Evolutionary conservation across 2,888 invertebrate species (phyloP).

Genomic region (Melangyna quadrimaculata): DNA sequence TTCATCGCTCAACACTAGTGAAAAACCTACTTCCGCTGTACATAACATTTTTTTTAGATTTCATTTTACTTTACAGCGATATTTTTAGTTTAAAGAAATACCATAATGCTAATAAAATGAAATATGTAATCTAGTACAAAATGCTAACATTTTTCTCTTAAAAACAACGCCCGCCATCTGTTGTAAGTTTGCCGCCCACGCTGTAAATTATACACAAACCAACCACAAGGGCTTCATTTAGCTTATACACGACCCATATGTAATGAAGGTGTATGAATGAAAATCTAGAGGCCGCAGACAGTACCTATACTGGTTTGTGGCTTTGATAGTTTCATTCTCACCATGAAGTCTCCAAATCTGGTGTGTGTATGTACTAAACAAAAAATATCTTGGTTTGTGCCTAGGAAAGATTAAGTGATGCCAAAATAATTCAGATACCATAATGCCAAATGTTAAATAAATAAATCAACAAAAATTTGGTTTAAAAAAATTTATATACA

Average conservation of each 20-base stretch:
- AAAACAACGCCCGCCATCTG: not conserved
- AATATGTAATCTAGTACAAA: not conserved
- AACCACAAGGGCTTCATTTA: not conserved
- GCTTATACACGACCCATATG: not conserved
- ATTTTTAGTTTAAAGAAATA: not conserved
- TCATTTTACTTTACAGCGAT: not conserved
- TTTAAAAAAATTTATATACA: too few relatives aligned
- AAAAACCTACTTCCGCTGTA: not conserved
- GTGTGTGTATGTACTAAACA: too few relatives aligned
- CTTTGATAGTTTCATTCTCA: too few relatives aligned
- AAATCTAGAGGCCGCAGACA: too few relatives aligned
- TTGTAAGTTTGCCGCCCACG: not conserved
- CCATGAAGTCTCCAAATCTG: too few relatives aligned
- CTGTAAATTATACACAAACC: not conserved
- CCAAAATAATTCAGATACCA: too few relatives aligned
- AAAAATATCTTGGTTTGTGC: too few relatives aligned
- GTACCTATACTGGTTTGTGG: too few relatives aligned
- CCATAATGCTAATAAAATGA: not conserved
- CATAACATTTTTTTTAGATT: not conserved
- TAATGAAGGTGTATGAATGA: not conserved
- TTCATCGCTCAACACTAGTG: too few relatives aligned
- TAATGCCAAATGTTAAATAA: too few relatives aligned
- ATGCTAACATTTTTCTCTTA: not conserved
- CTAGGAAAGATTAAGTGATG: too few relatives aligned
- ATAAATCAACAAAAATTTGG: too few relatives aligned